Evolutionary conservation across 2,113 vertebrate species (phyloP), one percentile per base, ranked within the genome.

Genomic region (Elachura formosa): DNA sequence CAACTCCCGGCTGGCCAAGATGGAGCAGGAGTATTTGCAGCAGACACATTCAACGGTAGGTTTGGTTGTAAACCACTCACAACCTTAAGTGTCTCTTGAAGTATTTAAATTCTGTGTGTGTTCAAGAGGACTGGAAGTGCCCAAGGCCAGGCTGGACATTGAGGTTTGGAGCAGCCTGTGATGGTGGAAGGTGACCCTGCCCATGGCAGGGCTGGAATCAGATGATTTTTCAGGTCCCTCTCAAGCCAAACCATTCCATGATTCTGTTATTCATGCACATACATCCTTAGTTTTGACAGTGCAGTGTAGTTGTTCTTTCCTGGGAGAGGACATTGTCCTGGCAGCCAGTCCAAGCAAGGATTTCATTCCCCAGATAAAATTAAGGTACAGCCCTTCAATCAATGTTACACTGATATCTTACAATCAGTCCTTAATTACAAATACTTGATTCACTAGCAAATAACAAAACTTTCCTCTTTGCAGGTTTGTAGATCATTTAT

Each of bases 11-110:
- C 98, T 99, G 94, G 96, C 94, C 46, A 99, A 98, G 91, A 99
- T 99, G 99, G 98, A 99, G 96, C 77, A 93, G 1, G 99, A 99
- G 59, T 98, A 99, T 75, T 45, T 97, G 66, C 93, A 98, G 10
- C 98, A 99, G 80, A 98, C 96, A 5, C 98, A 97, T 81, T 96
- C 98, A 29, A 98, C 98, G 3, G 99, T 99, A 93, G 98, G 99
- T 49, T 33, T 48, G 15, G 4, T 2, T 33, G 17, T 3, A 6
- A 49, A 31, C 12, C 13, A 11, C 24, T 45, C 19, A 4, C 0
- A 0, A n/a, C 26, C 49, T 26, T 38, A 45, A 7, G 17, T 4
- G 18, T 14, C 34, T 61, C n/a, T 22, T 62, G 5, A 48, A 31
- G 4, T 45, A 2, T 31, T 56, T 12, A 4, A 1, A 18, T 40